Conservation (phyloP, 2,888 invertebrate genomes). For the Meiosimyza platycephala region DNA sequence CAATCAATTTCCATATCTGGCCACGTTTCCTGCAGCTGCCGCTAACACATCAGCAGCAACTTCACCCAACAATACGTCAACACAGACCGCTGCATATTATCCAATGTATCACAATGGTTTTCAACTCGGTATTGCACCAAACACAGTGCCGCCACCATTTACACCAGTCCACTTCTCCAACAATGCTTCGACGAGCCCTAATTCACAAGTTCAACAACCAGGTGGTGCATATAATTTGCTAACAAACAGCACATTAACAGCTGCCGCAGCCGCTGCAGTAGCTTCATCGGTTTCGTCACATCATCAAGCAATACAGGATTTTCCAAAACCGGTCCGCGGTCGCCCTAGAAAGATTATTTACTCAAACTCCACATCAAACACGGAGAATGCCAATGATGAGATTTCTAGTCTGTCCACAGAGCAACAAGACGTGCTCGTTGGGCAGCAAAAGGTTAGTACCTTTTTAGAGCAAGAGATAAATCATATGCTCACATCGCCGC, state of each 20-base stretch:
- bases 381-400: slow-evolving; percentile 32
- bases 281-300: slow-evolving; percentile 46
- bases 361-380: slow-evolving; percentile 32
- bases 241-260: slow-evolving; percentile 45
- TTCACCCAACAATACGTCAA: slow-evolving; percentile 46
- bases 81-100: slow-evolving; percentile 60
- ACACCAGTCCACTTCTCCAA: slow-evolving; percentile 65
- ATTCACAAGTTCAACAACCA: slow-evolving; percentile 38
- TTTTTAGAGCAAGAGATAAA: slow-evolving; percentile 66
- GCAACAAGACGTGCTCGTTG: slow-evolving; percentile 52
- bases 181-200: slow-evolving; percentile 28
- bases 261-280: slow-evolving; percentile 49
- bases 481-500: slow-evolving; percentile 61
- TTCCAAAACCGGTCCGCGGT: slow-evolving; percentile 65
- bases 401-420: slow-evolving; percentile 45
- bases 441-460: slow-evolving; percentile 61
- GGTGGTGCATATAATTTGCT: slow-evolving; percentile 48
- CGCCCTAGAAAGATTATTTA: slow-evolving; percentile 63
- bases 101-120: slow-evolving; percentile 68
- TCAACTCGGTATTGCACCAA: slow-evolving; percentile 64
- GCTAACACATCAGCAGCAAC: slow-evolving; percentile 52
- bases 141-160: slow-evolving; percentile 65
- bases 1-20: slow-evolving; percentile 66
- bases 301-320: slow-evolving; percentile 61
- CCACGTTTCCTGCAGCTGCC: slow-evolving; percentile 60